Evolutionary conservation across 2,113 vertebrate genomes (phyloP), one percentile per base, ranked within the genome.

Genomic region (Hippoglossus stenolepis): DNA sequence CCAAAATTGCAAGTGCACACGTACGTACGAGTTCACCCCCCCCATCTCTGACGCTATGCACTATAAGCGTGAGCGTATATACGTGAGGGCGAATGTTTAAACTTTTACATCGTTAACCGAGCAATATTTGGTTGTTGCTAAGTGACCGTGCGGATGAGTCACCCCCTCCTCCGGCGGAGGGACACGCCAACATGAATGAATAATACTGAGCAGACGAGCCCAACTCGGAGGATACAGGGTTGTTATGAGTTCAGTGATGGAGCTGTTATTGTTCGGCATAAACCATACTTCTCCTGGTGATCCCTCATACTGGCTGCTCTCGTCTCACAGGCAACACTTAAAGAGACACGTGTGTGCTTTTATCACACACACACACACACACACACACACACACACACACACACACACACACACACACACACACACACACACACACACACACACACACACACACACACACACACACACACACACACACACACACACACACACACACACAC

Each of bases 121-220:
- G 87, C 89, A 94, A 93, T 93, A 92, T 94, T 94, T 94, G 87
- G 84, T 86, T 76, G 92, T 93, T 94, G 93, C 93, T 92, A 89
- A 87, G 93, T 89, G 89, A 94, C 93, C 47, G 31, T 64, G 80
- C 73, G 85, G 83, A 89, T 93, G 91, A 93, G 76, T 93, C 89
- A 91, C 64, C 57, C 72, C 64, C 73, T 86, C 82, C 80, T 82
- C 79, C 54, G 83, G 82, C 79, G 13, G 67, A 87, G 81, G 86
- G 83, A 89, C 86, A 85, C 90, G 87, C 89, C 92, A 83, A 82
- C 85, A 70, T 68, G 75, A 86, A 82, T 90, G 85, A 87, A 90
- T 92, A 91, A 94, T 88, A 86, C 84, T 71, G 84, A 89, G 72
- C 89, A 88, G 86, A 91, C 84, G 59, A 56, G 81, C 49, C 73